A percentile compares a stretch with the other conserved stretches of the same genome.
Conservation (phyloP, 1,140 invertebrate genomes). For the Drosophila subpulchrella region DNA sequence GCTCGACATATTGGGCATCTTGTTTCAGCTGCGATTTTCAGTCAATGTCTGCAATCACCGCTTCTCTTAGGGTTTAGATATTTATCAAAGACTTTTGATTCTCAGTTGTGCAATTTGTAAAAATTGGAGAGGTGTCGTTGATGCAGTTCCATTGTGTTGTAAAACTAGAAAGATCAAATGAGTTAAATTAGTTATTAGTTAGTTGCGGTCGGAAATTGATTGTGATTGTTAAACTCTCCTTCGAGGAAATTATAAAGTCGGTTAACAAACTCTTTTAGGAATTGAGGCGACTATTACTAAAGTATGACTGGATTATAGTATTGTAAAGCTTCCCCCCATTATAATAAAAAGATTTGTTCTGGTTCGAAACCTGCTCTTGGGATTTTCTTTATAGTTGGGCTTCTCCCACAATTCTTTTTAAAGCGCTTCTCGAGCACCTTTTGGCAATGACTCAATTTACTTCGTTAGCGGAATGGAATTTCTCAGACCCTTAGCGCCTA, state of each 20-base stretch:
- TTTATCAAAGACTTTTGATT: slow-evolving; percentile 21
- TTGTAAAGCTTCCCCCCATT: too few species aligned
- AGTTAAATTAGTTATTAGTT: neutral
- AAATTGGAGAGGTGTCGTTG: slow-evolving; percentile 83
- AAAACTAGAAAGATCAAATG: slow-evolving; percentile 38
- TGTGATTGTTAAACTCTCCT: too few species aligned
- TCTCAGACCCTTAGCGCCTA: slow-evolving; percentile 1
- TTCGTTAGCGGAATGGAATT: neutral
- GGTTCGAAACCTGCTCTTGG: neutral
- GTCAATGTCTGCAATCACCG: neutral
- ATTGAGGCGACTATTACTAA: too few species aligned
- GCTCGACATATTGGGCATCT: slow-evolving; percentile 75
- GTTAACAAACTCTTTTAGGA: too few species aligned
- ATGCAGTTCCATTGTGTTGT: slow-evolving; percentile 79
- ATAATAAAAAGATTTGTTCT: neutral
- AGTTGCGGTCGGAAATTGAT: too few species aligned
- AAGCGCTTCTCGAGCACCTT: neutral
- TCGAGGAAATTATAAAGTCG: too few species aligned
- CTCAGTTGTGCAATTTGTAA: slow-evolving; percentile 75
- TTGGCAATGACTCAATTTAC: slow-evolving; percentile 6
- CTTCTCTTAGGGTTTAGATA: neutral
- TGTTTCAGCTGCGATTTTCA: slow-evolving; percentile 3
- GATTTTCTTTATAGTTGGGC: neutral
- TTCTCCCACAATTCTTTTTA: slow-evolving; percentile 2
- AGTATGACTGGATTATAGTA: too few species aligned